These are phyloP conservation scores for Gortyna flavago DNA, from an alignment of 2,888 invertebrate genomes.

Conservation along the genomic window DNA sequence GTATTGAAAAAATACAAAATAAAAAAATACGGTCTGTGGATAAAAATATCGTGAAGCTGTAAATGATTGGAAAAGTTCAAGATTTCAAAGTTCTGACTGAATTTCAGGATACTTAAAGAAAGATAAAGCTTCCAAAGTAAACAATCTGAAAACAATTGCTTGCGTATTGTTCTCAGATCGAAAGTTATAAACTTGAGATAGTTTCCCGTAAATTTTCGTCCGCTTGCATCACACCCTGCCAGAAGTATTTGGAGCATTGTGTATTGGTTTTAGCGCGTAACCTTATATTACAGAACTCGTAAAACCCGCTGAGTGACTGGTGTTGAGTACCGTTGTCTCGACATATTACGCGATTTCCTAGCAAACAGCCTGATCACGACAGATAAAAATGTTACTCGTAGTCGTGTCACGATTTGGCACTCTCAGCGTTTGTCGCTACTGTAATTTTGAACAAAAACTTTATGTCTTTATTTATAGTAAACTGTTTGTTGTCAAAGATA, in stretches of 20 bases:
- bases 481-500: conserved; percentile 44
- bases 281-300: conserved; percentile 76
- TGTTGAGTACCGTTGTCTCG: conserved; percentile 65
- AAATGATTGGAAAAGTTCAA: conserved; percentile 21
- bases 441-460: conserved; percentile 58
- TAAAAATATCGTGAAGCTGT: conserved; percentile 11
- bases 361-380: conserved; percentile 64
- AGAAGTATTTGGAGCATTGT: conserved; percentile 61
- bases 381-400: conserved; percentile 61
- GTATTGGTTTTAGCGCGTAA: conserved; percentile 71
- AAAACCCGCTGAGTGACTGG: conserved; percentile 73
- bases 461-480: conserved; percentile 55
- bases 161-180: conserved; percentile 56
- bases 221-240: conserved; percentile 70
- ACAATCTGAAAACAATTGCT: conserved; percentile 76
- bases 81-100: conserved; percentile 14
- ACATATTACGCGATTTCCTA: conserved; percentile 70
- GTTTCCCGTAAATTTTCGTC: conserved; percentile 71
- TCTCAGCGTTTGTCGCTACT: conserved; percentile 57
- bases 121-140: conserved; percentile 64
- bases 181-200: conserved; percentile 77
- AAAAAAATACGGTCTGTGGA: conserved; percentile 29
- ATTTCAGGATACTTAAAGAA: conserved; percentile 24
- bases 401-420: conserved; percentile 60
- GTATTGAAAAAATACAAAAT: conserved; percentile 56